Evolutionary conservation across 2,113 vertebrate species (phyloP), one percentile per base, ranked within the genome.

Genomic region (Prunella fulvescens): DNA sequence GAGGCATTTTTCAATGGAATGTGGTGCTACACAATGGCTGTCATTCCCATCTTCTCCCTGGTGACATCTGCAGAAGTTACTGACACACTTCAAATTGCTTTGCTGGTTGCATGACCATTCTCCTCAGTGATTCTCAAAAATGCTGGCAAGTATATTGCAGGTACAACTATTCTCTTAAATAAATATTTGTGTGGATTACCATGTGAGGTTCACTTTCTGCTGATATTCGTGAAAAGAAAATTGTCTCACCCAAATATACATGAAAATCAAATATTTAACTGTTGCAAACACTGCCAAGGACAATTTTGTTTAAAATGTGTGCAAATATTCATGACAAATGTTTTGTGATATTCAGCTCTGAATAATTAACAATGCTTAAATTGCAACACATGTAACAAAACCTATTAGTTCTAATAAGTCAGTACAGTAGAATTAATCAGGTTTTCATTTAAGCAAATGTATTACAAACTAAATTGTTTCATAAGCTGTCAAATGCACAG

Each of bases 401-500:
- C 86, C 92, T 93, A 97, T 97, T 57, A 35, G 86, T 93, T 97
- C 93, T 94, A 92, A 92, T 95, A 95, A 95, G 86, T 96, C 96
- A 91, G 92, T 92, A 96, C 90, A 93, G 67, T 82, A 83, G 84
- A 97, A 97, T 97, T 97, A 97, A 97, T 97, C 95, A 93, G 82
- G 65, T 96, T 96, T 96, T 93, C 93, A 93, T 94, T 86, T 92
- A 97, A 97, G 79, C 95, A 97, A 96, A 96, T 94, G 88, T 93
- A 93, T 95, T 96, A 93, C 93, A 97, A 97, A 96, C 92, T 71
- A 89, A 95, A 95, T 96, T 97, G 97, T 97, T 97, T 97, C 77
- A 71, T 95, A 97, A 97, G 57, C 88, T 97, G 95, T 96, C 97
- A 83, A 71, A 70, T 31, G 77, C 81, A 89, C 58, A 91, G 82